Base-by-base conservation (phyloP, 2,888 invertebrate genomes). In the Auanema freiburgensis region DNA sequence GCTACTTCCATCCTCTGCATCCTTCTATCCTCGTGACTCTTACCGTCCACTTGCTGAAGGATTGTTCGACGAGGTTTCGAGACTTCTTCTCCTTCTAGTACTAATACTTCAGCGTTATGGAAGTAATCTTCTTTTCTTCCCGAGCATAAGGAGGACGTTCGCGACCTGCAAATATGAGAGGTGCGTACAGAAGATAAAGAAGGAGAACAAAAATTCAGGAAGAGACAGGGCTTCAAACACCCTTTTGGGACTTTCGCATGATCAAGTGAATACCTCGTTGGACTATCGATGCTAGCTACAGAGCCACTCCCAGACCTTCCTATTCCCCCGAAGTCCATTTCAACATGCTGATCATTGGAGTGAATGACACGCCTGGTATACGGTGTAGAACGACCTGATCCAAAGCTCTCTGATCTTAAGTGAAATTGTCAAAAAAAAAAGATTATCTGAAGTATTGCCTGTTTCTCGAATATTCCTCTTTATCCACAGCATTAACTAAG, bases 381-480 rank as follows among this genome's bases (percentile, higher is more conserved):
- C 8, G 64, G 64, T 23, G 59, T 64, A 25, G 59, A 59, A 41
- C 64, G 64, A 18, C 64, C 64, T 3, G 64, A 64, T 6, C 64
- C 64, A 25, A 64, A 64, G 40, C 64, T 64, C 1, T 59, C 64
- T 2, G 63, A 63, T 42, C 63, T 58, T 16, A 49, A 50, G 4
- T 16, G 24, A 44, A 14, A 16, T 1, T 8, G 5, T 52, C 10
- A 23, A 52, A 23, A n/a, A n/a, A 10, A 8, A 18, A 18, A 52
- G 16, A 52, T 52, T 52, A 24, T n/a, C 18, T n/a, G 5, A 18
- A 5, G 6, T 52, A n/a, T 51, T 11, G 49, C 57, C 57, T 57
- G 11, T 57, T 21, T n/a, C 58, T 58, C 25, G 44, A 12, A 24
- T 16, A 41, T 12, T 63, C 63, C 2, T 58, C 18, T 40, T 63